Evolutionary conservation across 2,888 invertebrate genomes (phyloP).

Genomic region (Cerceris rybyensis): DNA sequence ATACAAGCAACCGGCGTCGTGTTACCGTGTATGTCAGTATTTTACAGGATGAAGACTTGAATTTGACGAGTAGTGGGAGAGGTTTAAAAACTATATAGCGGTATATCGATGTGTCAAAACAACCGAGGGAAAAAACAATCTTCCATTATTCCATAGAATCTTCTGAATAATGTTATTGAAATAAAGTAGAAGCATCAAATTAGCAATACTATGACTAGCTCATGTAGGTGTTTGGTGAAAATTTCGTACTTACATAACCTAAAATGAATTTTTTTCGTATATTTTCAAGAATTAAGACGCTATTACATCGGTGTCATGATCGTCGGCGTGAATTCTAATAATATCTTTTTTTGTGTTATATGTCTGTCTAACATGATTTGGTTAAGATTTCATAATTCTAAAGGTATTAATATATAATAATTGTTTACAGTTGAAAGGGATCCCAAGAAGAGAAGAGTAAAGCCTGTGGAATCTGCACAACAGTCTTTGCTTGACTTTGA

Average conservation of each 20-base stretch:
- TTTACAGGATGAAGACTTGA: constrained; percentile 33
- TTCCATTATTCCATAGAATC: neutral
- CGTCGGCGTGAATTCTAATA: neutral
- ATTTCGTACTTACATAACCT: constrained; percentile 60
- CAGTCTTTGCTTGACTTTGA: constrained; percentile 90
- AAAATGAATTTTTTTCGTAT: constrained; percentile 25
- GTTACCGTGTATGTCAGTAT: constrained; percentile 27
- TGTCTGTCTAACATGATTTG: neutral
- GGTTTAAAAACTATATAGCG: constrained; percentile 39
- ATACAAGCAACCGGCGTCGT: constrained; percentile 25
- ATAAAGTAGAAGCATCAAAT: constrained; percentile 28
- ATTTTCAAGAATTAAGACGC: neutral
- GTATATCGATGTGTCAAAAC: constrained; percentile 25
- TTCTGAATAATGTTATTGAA: constrained; percentile 12
- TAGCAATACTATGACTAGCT: constrained; percentile 55
- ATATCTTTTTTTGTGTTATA: neutral
- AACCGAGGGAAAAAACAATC: constrained; percentile 15
- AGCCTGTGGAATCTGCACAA: constrained; percentile 89
- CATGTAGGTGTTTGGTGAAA: constrained; percentile 62
- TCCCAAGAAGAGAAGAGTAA: constrained; percentile 91
- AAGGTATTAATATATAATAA: constrained; percentile 19
- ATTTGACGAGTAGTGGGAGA: constrained; percentile 38
- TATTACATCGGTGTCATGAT: too few species aligned
- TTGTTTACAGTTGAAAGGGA: constrained; percentile 85
- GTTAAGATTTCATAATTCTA: neutral